Evolutionary conservation across 35 echinoderm and acorn worm genomes (phyloP).

Genomic region (Apostichopus parvimensis): DNA sequence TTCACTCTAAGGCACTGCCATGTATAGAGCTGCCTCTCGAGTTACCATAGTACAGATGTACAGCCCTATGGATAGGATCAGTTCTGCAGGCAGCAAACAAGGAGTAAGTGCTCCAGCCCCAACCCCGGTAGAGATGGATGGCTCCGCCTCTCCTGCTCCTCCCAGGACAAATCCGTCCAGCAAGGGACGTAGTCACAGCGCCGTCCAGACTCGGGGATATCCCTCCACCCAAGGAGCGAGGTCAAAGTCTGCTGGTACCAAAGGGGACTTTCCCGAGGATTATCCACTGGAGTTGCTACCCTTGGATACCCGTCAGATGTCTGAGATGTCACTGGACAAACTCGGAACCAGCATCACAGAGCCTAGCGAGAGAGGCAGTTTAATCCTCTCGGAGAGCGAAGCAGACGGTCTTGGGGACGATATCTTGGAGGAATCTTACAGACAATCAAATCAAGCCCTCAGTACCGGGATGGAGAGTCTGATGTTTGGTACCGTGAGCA

Average conservation of each 20-base stretch:
- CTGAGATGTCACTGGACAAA: constrained; percentile 11
- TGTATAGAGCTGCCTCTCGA: constrained; percentile 36
- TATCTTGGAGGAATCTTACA: background rate
- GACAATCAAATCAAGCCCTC: background rate
- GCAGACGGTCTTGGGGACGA: no score
- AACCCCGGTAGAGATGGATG: constrained; percentile 7
- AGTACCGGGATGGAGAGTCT: background rate
- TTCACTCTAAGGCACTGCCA: constrained; percentile 3
- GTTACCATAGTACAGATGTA: constrained; percentile 47
- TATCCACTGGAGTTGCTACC: background rate
- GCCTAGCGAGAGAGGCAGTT: constrained; percentile 11
- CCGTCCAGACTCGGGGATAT: constrained; percentile 31
- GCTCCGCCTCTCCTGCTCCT: background rate
- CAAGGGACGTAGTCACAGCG: constrained; percentile 33
- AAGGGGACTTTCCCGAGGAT: constrained; percentile 1
- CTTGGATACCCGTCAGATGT: background rate
- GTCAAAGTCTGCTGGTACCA: constrained; percentile 35
- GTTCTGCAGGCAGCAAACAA: constrained; percentile 1
- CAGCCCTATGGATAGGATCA: constrained; percentile 37
- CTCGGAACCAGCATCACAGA: constrained; percentile 22
- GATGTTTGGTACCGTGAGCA: background rate
- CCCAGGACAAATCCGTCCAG: background rate
- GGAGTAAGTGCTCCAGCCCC: background rate
- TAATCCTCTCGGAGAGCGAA: constrained; percentile 36
- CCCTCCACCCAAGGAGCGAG: background rate